Evolutionary conservation across 2,888 invertebrate species (phyloP).

Genomic region (Watsonalla cultraria): DNA sequence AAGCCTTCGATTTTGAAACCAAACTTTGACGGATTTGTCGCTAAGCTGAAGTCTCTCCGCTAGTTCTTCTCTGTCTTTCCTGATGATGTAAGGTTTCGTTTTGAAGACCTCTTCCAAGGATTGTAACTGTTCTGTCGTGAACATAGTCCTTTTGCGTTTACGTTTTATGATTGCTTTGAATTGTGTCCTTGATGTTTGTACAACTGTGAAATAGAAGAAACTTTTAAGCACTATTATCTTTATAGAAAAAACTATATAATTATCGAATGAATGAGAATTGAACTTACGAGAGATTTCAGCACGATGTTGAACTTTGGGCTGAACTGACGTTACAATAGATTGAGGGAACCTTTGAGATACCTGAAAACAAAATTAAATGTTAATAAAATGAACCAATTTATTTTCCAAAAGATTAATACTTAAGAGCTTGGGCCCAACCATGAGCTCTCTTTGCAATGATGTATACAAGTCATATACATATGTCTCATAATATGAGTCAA

Average conservation of each 20-base stretch:
- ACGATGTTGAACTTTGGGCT: constrained; percentile 8
- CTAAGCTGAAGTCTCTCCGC: constrained; percentile 79
- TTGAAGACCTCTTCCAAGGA: constrained; percentile 85
- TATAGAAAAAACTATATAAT: background rate
- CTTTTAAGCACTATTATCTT: background rate
- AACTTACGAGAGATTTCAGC: constrained; percentile 30
- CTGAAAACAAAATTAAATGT: background rate
- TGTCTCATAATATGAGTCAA: no score
- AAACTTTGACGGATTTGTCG: constrained; percentile 87
- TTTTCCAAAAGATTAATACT: no score
- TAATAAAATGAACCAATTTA: no score
- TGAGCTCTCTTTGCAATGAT: no score
- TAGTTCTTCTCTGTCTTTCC: constrained; percentile 83
- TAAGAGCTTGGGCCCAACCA: no score
- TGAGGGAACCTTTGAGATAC: background rate
- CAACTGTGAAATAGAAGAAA: constrained; percentile 19
- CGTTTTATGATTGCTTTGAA: constrained; percentile 36
- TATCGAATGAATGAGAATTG: background rate
- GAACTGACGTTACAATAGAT: constrained; percentile 6
- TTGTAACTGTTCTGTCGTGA: constrained; percentile 84
- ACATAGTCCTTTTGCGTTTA: constrained; percentile 85
- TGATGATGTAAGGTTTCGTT: constrained; percentile 81
- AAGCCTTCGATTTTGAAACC: constrained; percentile 88
- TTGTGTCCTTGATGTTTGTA: constrained; percentile 17
- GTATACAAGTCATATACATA: no score